Percentiles rank a stretch among this genome's conserved stretches.
Evolutionary conservation across 2,888 invertebrate genomes (phyloP).

Genomic region (Myopa testacea): DNA sequence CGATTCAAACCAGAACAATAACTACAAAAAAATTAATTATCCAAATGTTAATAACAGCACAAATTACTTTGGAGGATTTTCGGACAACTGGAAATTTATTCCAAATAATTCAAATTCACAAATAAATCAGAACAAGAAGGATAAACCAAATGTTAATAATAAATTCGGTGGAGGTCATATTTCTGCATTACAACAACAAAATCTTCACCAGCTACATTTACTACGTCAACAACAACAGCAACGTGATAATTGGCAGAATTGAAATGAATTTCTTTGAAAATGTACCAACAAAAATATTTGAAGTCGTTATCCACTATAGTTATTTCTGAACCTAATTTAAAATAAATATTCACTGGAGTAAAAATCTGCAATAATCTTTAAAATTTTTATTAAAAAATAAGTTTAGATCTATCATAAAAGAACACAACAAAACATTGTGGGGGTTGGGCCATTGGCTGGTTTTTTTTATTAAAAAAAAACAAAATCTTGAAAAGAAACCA

Average conservation of each 20-base stretch:
- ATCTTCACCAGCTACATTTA: conserved; percentile 11
- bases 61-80: conserved; percentile 3
- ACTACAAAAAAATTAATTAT: conserved; percentile 8
- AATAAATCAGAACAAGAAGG: background rate
- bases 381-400: no score
- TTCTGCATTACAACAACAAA: conserved; percentile 14
- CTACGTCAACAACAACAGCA: conserved; percentile 23
- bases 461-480: no score
- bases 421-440: no score
- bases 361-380: no score
- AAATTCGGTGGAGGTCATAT: background rate
- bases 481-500: no score
- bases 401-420: no score
- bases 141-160: conserved; percentile 11
- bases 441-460: no score
- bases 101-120: background rate
- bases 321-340: no score
- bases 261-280: background rate
- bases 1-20: conserved; percentile 22
- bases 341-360: no score
- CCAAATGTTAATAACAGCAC: background rate
- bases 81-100: conserved; percentile 16
- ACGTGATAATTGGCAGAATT: conserved; percentile 1
- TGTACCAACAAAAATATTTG: no score
- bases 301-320: background rate